phyloP scores from a whole-genome alignment of 2,888 invertebrate species.

The Eupelmus urozonus region DNA sequence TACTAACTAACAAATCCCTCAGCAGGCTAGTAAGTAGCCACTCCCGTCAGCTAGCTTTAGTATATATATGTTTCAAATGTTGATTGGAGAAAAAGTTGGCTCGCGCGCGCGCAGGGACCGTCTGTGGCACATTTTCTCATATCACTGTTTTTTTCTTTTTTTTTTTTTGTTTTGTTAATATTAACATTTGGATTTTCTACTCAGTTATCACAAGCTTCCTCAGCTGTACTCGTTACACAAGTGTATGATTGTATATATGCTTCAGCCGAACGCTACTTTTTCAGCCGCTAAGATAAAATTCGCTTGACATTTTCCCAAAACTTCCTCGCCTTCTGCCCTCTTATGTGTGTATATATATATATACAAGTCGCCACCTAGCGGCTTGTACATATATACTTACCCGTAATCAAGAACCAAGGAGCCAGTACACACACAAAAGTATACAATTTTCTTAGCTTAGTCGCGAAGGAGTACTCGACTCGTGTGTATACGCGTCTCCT shows the following conservation, averaged over 20 bases:
- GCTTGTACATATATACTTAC: constrained; percentile 16
- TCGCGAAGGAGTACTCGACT: neutral
- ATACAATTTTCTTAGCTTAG: neutral
- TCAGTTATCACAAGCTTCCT: constrained; percentile 54
- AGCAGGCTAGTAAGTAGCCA: too few species aligned
- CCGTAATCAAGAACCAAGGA: constrained; percentile 39
- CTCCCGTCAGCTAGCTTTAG: neutral
- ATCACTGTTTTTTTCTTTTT: too few species aligned
- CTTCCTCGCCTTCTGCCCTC: constrained; percentile 11
- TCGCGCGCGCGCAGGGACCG: neutral
- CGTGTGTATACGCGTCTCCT: neutral
- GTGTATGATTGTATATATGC: constrained; percentile 19
- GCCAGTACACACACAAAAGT: neutral
- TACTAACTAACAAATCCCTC: too few species aligned
- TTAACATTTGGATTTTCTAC: constrained; percentile 51
- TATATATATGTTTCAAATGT: constrained; percentile 26
- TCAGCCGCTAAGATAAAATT: constrained; percentile 10
- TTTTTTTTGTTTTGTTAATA: too few species aligned
- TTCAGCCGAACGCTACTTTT: neutral
- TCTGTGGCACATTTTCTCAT: constrained; percentile 22
- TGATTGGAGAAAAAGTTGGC: constrained; percentile 15
- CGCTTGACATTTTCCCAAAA: neutral
- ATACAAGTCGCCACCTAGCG: neutral
- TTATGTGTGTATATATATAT: neutral
- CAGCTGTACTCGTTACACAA: neutral